Conservation (phyloP, 2,113 vertebrate genomes). For the Lamprotornis superbus region DNA sequence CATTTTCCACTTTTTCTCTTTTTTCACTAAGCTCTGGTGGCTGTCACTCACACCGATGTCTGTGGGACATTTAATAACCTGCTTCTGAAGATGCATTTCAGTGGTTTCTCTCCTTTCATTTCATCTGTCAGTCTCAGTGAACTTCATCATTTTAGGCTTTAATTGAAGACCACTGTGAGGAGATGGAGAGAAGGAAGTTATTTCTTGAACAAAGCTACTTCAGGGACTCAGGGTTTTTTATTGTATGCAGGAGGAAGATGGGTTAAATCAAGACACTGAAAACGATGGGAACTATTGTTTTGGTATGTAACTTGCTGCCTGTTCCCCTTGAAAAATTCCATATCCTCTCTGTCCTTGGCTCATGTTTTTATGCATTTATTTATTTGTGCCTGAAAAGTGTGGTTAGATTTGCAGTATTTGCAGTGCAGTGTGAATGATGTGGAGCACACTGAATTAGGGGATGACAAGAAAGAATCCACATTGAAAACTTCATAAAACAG, state of each 20-base stretch:
- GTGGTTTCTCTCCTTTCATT: slow-evolving; percentile 23
- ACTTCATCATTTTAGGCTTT: neutral
- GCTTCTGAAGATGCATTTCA: slow-evolving; percentile 18
- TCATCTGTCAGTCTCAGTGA: neutral
- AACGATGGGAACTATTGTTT: neutral
- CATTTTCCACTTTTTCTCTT: slow-evolving; percentile 43
- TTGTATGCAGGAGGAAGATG: neutral
- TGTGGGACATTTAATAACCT: slow-evolving; percentile 29
- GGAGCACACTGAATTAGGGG: neutral
- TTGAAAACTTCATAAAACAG: neutral
- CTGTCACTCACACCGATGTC: neutral
- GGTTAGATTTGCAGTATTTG: neutral
- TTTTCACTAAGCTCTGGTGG: neutral
- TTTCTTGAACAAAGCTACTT: neutral
- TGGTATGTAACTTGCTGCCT: neutral
- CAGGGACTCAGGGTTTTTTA: neutral
- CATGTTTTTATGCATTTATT: neutral
- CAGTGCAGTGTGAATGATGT: neutral
- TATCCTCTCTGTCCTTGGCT: neutral
- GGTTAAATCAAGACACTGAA: neutral
- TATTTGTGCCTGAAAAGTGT: neutral
- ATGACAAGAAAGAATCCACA: neutral
- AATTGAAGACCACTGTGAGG: slow-evolving; percentile 51
- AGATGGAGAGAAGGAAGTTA: neutral
- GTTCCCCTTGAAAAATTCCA: neutral